Evolutionary conservation across 2,113 vertebrate species (phyloP).

Genomic region (Microtus ochrogaster): DNA sequence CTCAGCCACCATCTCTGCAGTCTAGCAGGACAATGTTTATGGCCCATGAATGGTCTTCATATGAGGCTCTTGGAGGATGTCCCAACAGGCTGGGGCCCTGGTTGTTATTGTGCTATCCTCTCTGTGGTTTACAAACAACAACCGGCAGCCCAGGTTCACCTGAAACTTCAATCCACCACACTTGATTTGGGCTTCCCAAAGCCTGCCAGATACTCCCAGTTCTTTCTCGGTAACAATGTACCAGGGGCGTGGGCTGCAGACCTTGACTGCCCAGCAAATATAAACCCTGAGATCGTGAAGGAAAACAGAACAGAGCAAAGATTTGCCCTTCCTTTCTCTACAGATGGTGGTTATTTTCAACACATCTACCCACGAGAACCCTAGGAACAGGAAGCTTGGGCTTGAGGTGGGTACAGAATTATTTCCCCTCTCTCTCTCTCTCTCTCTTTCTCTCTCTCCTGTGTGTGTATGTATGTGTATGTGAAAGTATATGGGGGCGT

Average conservation of each 20-base stretch:
- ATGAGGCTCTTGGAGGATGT: neutral
- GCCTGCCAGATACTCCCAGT: neutral
- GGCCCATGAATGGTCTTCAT: neutral
- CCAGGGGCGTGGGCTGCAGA: neutral
- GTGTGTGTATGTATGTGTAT: neutral
- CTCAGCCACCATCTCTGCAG: no score
- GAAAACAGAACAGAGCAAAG: neutral
- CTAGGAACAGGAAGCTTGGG: neutral
- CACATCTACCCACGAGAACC: neutral
- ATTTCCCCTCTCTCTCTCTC: neutral
- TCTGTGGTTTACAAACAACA: slow-evolving; percentile 3
- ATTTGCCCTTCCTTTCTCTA: neutral
- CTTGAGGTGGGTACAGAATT: neutral
- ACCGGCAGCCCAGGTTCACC: neutral
- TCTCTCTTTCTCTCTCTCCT: no score
- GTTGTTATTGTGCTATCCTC: neutral
- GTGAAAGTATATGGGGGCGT: neutral
- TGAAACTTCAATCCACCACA: neutral
- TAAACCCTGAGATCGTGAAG: neutral
- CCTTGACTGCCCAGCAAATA: neutral
- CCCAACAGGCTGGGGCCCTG: neutral
- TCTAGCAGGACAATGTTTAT: neutral
- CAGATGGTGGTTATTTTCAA: neutral
- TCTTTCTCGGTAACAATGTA: neutral
- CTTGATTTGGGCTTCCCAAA: neutral